Conservation (phyloP, 1,140 invertebrate genomes). For the Spodoptera frugiperda region DNA sequence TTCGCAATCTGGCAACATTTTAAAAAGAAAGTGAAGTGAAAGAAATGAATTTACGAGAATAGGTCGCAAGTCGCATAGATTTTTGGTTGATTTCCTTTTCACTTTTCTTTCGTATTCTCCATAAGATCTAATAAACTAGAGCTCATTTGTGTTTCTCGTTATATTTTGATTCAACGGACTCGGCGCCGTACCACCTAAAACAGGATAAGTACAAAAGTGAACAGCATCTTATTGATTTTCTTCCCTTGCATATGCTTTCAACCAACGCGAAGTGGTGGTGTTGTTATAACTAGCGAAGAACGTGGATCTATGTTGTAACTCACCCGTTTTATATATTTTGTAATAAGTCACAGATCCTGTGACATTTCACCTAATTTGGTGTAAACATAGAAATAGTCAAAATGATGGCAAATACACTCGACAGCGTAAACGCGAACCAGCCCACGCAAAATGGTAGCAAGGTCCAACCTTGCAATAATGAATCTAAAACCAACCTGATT, state of each 20-base stretch:
- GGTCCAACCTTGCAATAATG: constrained; percentile 87
- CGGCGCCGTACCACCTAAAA: constrained; percentile 70
- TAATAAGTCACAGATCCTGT: constrained; percentile 60
- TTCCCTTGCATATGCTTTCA: constrained; percentile 85
- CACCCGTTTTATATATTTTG: constrained; percentile 59
- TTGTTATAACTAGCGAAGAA: constrained; percentile 71
- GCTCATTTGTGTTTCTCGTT: constrained; percentile 80
- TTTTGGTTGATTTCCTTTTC: constrained; percentile 86
- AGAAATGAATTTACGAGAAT: constrained; percentile 86
- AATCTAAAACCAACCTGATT: constrained; percentile 93
- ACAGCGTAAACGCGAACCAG: constrained; percentile 84
- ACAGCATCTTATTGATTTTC: constrained; percentile 86
- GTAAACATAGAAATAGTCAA: constrained; percentile 69
- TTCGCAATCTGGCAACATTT: constrained; percentile 72
- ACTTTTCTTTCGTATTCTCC: constrained; percentile 84
- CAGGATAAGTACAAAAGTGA: constrained; percentile 82
- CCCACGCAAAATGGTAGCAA: constrained; percentile 87
- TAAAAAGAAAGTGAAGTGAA: constrained; percentile 85
- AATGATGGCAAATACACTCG: constrained; percentile 86
- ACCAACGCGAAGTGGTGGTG: constrained; percentile 82
- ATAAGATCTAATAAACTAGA: constrained; percentile 83
- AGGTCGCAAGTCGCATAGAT: constrained; percentile 85
- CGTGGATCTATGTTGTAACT: constrained; percentile 69
- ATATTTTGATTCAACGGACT: constrained; percentile 79
- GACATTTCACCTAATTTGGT: constrained; percentile 71